These are phyloP conservation scores for Glossosoma conforme DNA, from an alignment of 1,140 invertebrate species.

Conservation along the genomic window DNA sequence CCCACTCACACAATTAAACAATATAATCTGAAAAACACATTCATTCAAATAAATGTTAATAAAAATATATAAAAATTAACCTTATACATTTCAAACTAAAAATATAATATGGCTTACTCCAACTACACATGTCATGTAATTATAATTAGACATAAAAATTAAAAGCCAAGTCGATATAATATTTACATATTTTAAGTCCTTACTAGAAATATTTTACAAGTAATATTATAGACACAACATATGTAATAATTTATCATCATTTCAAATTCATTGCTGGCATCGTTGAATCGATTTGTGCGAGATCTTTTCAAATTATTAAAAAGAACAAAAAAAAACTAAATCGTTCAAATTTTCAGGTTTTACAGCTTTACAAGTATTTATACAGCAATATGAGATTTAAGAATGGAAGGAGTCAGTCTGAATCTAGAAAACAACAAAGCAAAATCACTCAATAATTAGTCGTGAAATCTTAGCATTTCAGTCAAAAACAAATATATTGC, in stretches of 20 bases:
- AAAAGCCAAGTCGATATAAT: constrained; percentile 20
- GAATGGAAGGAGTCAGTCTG: constrained; percentile 20
- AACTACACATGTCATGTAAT: constrained; percentile 24
- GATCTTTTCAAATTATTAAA: constrained; percentile 7
- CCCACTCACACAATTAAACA: constrained; percentile 18
- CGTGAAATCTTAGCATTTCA: no score
- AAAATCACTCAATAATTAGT: no score
- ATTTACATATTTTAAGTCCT: constrained; percentile 17
- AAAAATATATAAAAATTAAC: constrained; percentile 25
- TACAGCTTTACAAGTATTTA: no score
- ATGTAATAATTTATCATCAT: constrained; percentile 8
- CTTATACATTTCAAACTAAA: constrained; percentile 18
- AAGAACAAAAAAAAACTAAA: not conserved
- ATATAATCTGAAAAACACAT: constrained; percentile 17
- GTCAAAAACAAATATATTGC: no score
- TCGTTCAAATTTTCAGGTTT: no score
- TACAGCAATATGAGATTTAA: not conserved
- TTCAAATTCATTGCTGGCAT: constrained; percentile 15
- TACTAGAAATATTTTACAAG: constrained; percentile 20
- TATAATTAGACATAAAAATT: constrained; percentile 22
- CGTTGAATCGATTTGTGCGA: constrained; percentile 16
- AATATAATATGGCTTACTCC: constrained; percentile 28
- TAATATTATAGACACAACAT: constrained; percentile 21
- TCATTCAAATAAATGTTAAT: constrained; percentile 21
- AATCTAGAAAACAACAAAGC: constrained; percentile 4